phyloP scores from a whole-genome alignment of 1,140 invertebrate genomes.

The Drosophila repletoides region DNA sequence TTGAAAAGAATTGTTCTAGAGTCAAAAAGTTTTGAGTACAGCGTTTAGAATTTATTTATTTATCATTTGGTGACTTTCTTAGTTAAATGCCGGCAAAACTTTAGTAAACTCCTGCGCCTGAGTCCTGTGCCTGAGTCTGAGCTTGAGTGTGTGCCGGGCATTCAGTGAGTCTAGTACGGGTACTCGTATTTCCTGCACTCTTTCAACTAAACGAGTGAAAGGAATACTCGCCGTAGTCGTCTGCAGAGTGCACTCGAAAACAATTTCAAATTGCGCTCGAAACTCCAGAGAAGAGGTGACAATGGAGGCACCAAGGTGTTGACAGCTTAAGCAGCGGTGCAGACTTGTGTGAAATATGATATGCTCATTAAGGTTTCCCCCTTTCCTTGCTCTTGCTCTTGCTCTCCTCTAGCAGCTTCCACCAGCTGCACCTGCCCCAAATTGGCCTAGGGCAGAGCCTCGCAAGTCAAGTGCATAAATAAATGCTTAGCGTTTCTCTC shows the following conservation, averaged over 20 bases:
- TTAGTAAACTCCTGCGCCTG: background rate
- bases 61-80: background rate
- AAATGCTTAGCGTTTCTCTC: conserved; percentile 46
- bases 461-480: conserved; percentile 76
- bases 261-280: conserved; percentile 54
- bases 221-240: background rate
- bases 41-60: conserved; percentile 21
- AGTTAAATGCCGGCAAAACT: conserved; percentile 1
- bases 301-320: conserved; percentile 37
- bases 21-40: conserved; percentile 6
- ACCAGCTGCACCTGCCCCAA: background rate
- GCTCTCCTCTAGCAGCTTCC: background rate
- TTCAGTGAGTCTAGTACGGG: background rate
- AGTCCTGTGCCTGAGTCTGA: no score
- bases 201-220: no score
- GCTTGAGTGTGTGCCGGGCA: background rate
- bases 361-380: conserved; percentile 60
- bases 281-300: conserved; percentile 1
- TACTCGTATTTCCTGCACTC: conserved; percentile 1
- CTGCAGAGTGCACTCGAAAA: conserved; percentile 43
- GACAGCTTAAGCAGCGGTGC: conserved; percentile 47
- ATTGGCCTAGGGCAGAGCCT: conserved; percentile 7
- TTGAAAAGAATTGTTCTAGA: background rate
- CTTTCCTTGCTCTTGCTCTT: background rate
- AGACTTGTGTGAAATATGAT: conserved; percentile 70